A percentile compares a stretch with the other conserved stretches of the same genome.
Conservation (phyloP, 2,113 vertebrate genomes). For the Mandrillus leucophaeus region DNA sequence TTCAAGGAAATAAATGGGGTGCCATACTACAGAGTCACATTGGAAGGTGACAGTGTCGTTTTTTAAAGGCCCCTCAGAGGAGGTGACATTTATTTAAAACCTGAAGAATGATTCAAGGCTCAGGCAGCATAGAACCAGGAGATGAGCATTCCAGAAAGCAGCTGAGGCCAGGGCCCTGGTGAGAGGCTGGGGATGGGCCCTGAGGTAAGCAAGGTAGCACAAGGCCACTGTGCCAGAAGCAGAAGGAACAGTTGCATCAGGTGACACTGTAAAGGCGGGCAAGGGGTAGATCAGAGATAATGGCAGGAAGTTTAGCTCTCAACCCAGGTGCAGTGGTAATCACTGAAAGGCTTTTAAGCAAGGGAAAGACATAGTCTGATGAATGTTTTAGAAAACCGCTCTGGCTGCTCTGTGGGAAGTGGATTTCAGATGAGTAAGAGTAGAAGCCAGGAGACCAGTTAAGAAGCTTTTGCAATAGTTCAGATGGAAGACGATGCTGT, state of each 20-base stretch:
- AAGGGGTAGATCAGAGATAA: neutral
- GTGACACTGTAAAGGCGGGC: neutral
- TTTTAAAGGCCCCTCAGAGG: neutral
- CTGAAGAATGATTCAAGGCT: neutral
- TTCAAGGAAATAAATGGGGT: neutral
- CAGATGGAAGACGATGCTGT: neutral
- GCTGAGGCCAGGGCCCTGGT: neutral
- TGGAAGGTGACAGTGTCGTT: neutral
- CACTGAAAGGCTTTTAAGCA: neutral
- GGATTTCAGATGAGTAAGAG: neutral
- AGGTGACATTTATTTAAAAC: neutral
- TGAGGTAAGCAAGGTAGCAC: neutral
- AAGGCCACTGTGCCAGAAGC: neutral
- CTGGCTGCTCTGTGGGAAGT: neutral
- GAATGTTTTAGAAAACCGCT: neutral
- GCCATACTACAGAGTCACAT: rapidly evolving
- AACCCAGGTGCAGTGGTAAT: neutral
- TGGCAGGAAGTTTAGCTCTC: neutral
- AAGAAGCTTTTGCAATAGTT: neutral
- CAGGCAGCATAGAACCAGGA: neutral
- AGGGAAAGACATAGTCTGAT: neutral
- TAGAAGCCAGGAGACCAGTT: neutral
- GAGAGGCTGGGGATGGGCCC: neutral
- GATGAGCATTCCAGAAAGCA: neutral
- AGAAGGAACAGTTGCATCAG: rapidly evolving